Base-by-base conservation (phyloP, 37 sponge, comb jelly and placozoan species). In the Hexactinellida sp. region DNA sequence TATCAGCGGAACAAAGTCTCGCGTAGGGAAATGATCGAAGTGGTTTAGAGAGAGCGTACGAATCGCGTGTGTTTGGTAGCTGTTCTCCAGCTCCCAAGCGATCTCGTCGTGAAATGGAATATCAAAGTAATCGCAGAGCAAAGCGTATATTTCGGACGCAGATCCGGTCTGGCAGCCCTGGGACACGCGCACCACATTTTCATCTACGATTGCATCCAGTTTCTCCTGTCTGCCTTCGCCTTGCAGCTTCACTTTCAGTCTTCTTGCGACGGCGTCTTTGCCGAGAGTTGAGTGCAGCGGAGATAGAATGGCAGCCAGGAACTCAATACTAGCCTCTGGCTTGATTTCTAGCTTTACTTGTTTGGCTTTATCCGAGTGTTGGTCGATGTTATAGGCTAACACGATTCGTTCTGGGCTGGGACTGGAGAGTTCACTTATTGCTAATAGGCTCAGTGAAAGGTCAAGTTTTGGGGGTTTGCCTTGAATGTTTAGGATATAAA, bases 401-500 rank as follows among this genome's bases (percentile, higher is more conserved):
- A 23, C 13, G 34, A 63, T 23, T 10, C 13, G 3, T 7, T 63
- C 76, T 21, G 25, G 25, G 25, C 19, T 25, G 32, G 76, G 13
- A 28, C 76, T 63, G 34, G 21, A 21, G 25, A 63, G 76, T 1
- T 10, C 76, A n/a, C 76, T 32, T 3, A 63, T 63, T 10, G 76
- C 76, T 63, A 63, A 23, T 23, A 63, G 34, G 34, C 76, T 63
- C 25, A 63, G 25, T 1, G 76, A 63, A 23, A 63, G 76, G 34
- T 63, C 76, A 3, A 63, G 34, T 63, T 63, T 63, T 3, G 76
- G 76, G 5, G 76, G 21, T 63, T 63, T 63, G 3, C 76, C 76
- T 63, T 63, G 76, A 63, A n/a, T 63, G 30, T 63, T 63, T 63
- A 63, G 76, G 13, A 63, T 63, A 23, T 63, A 63, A 28, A 63